Evolutionary conservation across 2,888 invertebrate genomes (phyloP).

Genomic region (Anthophora plumipes): DNA sequence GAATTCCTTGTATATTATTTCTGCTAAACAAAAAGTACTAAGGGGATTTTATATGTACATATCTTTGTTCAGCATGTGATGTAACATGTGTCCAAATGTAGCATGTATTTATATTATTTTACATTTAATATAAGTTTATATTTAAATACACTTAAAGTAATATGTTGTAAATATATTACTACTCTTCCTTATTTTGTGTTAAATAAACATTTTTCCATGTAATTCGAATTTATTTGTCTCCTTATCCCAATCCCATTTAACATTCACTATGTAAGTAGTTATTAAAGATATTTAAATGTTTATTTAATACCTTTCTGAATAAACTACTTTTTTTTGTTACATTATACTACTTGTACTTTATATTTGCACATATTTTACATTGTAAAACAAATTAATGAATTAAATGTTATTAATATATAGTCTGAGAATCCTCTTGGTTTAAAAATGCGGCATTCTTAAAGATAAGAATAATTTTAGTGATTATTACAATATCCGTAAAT

Average conservation of each 20-base stretch:
- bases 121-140: conserved; percentile 59
- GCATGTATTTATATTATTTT: conserved; percentile 60
- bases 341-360: no score
- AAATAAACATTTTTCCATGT: conserved; percentile 80
- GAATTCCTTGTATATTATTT: conserved; percentile 34
- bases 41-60: conserved; percentile 50
- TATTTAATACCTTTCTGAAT: background rate
- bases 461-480: background rate
- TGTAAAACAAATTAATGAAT: background rate
- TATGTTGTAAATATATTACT: conserved; percentile 68
- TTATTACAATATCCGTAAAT: background rate
- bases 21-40: conserved; percentile 46
- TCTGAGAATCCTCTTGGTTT: background rate
- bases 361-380: background rate
- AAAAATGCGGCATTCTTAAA: background rate
- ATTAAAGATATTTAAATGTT: conserved; percentile 9
- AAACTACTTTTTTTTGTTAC: background rate
- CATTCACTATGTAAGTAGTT: conserved; percentile 13
- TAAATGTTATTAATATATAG: conserved; percentile 1
- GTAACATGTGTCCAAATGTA: conserved; percentile 36
- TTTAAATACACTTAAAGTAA: conserved; percentile 46
- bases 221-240: conserved; percentile 78
- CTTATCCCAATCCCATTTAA: conserved; percentile 67
- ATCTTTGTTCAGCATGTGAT: conserved; percentile 47
- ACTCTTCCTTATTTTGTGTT: conserved; percentile 78